Base-by-base conservation (phyloP, 2,113 vertebrate genomes). In the Gadus macrocephalus region DNA sequence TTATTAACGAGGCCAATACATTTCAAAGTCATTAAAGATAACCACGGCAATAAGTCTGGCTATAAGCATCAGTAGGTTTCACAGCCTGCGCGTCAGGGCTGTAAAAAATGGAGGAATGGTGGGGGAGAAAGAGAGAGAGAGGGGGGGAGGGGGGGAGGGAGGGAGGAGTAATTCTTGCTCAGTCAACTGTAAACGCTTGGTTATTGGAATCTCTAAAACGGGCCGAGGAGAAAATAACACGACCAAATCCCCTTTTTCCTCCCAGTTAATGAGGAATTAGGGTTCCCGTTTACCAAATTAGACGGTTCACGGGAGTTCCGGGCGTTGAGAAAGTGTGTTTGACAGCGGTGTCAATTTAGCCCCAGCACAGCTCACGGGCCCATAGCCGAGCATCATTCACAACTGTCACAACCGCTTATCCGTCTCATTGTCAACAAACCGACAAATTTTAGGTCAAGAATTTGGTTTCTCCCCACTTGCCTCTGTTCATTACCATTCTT, bases 1-100 rank as follows among this genome's bases (percentile, higher is more conserved):
- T 96, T 94, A 92, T 95, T 96, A 97, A 96, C 94, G 92, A 97
- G 94, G 92, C 93, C 94, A 95, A 96, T 96, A 92, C 93, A 96
- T 97, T 96, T 95, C 91, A 94, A 96, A 96, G 95, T 96, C 96
- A 95, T 96, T 96, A 96, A 94, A 95, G 93, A 95, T 96, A 96
- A 96, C 94, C 91, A 93, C 91, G 91, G 95, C 94, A 95, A 94
- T 95, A 97, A 95, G 94, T 96, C 95, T 94, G 89, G 87, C 92
- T 95, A 93, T 94, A 95, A 96, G 93, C 93, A 82, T 94, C 88
- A 90, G 91, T 93, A 89, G 90, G 92, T 95, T 94, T 94, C 92
- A 93, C 92, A 93, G 93, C 88, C 89, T 78, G 83, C 73, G 80
- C 90, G 91, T 92, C 81, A 78, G 86, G 68, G 88, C 86, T 91